Conservation (phyloP, 2,797 vertebrate genomes). For the Myotis pilosus region DNA sequence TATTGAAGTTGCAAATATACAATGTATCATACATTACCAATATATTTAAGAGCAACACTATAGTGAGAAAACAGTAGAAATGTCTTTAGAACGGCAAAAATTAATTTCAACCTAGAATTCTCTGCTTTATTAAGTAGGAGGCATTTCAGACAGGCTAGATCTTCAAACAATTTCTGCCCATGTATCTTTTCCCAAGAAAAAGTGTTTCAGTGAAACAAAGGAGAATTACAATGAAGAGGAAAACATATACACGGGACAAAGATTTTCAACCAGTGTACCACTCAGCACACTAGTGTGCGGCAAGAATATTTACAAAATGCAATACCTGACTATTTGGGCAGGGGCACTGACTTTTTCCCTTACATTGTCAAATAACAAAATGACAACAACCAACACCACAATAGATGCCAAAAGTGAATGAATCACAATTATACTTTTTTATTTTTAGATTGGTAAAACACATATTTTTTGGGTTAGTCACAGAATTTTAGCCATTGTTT, state of each 20-base stretch:
- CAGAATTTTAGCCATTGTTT: too few relatives aligned
- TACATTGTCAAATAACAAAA: too few relatives aligned
- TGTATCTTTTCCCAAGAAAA: not conserved
- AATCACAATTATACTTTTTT: not conserved
- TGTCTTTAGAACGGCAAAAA: not conserved
- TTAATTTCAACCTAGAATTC: slow-evolving; percentile 26
- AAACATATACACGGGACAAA: not conserved
- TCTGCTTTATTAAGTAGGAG: not conserved
- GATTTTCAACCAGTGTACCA: not conserved
- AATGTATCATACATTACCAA: not conserved
- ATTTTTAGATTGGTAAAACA: not conserved
- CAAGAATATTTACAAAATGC: not conserved
- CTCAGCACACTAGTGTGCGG: not conserved
- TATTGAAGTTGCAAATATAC: not conserved
- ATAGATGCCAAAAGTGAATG: not conserved
- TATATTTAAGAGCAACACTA: not conserved
- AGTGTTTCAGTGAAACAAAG: not conserved
- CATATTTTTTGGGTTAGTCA: too few relatives aligned
- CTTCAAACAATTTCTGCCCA: not conserved
- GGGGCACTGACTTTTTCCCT: not conserved
- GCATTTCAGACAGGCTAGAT: not conserved
- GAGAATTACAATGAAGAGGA: not conserved
- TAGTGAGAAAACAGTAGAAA: not conserved
- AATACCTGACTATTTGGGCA: not conserved
- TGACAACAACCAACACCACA: too few relatives aligned